A percentile compares a stretch with the other conserved stretches of the same genome.
phyloP scores from a whole-genome alignment of 1,140 invertebrate species.

The Myzus persicae region DNA sequence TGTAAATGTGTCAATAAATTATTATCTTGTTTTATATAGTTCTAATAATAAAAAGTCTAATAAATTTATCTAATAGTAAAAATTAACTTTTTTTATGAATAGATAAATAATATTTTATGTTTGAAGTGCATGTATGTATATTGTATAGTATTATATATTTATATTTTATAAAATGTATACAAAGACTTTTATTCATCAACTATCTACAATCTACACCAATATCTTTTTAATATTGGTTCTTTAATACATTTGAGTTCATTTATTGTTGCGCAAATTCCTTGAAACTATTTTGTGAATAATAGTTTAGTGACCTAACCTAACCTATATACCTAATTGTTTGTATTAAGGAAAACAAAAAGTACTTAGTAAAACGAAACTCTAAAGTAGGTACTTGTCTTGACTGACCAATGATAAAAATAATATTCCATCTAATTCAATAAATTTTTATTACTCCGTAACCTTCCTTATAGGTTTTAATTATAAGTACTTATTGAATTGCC shows the following conservation, averaged over 20 bases:
- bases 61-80: no score
- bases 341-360: not conserved
- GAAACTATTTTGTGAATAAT: not conserved
- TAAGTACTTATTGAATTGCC: not conserved
- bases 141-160: not conserved
- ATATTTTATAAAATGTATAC: not conserved
- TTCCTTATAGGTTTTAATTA: not conserved
- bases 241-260: not conserved
- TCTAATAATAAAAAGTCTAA: not conserved
- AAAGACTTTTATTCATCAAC: not conserved
- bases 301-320: not conserved
- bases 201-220: no score
- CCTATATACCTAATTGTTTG: not conserved
- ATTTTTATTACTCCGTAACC: constrained; percentile 3
- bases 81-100: not conserved
- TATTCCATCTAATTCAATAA: not conserved
- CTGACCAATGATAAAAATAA: constrained; percentile 8
- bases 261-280: not conserved
- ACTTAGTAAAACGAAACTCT: not conserved
- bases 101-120: not conserved
- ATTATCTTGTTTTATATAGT: not conserved
- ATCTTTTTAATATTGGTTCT: not conserved
- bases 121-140: not conserved
- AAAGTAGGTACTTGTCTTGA: not conserved
- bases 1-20: not conserved